Percentiles rank a stretch among this genome's conserved stretches.
Evolutionary conservation across 2,113 vertebrate species (phyloP).

Genomic region (Tautogolabrus adspersus): DNA sequence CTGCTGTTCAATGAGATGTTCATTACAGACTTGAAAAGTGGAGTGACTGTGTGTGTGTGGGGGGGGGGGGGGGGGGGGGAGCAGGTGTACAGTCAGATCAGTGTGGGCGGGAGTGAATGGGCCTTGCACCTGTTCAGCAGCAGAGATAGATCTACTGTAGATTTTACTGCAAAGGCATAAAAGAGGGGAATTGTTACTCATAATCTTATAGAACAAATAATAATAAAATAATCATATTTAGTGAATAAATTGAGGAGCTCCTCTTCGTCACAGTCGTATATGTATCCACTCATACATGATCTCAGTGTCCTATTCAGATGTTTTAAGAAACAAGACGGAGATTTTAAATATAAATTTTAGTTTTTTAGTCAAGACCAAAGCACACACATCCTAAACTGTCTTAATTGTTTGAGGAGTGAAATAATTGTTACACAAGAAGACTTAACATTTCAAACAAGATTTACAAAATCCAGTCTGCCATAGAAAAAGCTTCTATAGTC

Average conservation of each 20-base stretch:
- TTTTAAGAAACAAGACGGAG: not conserved
- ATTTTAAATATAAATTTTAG: too few relatives aligned
- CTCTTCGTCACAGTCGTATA: not conserved
- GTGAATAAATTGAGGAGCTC: too few relatives aligned
- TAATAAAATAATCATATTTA: too few relatives aligned
- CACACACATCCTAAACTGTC: too few relatives aligned
- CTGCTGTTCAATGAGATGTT: conserved; percentile 31
- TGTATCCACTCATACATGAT: too few relatives aligned
- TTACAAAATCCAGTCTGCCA: too few relatives aligned
- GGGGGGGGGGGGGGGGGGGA: conserved; percentile 1
- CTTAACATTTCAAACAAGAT: too few relatives aligned
- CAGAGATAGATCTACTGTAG: not conserved
- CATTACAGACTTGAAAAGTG: conserved; percentile 8
- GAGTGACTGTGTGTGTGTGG: not conserved
- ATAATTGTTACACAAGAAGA: too few relatives aligned
- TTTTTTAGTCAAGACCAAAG: too few relatives aligned
- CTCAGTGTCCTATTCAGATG: too few relatives aligned
- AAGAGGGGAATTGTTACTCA: not conserved
- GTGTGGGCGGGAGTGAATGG: not conserved
- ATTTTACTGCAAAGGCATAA: not conserved
- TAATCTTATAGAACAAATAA: not conserved
- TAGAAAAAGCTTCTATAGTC: too few relatives aligned
- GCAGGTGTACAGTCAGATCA: conserved; percentile 37
- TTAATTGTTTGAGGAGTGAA: too few relatives aligned
- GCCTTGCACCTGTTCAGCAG: conserved; percentile 50